Evolutionary conservation across 2,888 invertebrate genomes (phyloP), one percentile per base, ranked within the genome.

Genomic region (Phytoseiulus persimilis): DNA sequence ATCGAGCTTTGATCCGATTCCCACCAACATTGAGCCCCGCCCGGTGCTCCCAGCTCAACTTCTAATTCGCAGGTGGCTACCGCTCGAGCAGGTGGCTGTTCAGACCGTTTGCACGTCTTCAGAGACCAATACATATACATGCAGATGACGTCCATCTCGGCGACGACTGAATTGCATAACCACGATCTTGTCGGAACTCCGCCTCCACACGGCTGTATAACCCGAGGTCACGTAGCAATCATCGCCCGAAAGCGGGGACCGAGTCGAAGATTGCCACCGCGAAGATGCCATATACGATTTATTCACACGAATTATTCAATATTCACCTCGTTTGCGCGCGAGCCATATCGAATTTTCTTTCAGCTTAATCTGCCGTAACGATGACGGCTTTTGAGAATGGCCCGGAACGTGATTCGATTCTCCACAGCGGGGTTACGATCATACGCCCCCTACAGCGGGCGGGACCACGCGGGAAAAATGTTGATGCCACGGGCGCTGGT

Each of bases 401-500:
- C 65, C 11, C 65, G 23, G 23, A 28, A 65, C 65, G 14, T 65
- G 65, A 65, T 65, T 65, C 65, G 18, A 65, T 65, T 65, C 18
- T 65, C 65, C 1, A 65, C 1, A 65, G 65, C 65, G 65, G 18
- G 28, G 65, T 23, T 28, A 18, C 18, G 18, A 65, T 65, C 65
- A 65, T 65, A 28, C 11, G 18, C 28, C 65, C 65, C 18, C 65
- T 14, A 23, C 1, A 28, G 18, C 65, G 65, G 23, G 9, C 9
- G 39, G 5, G 39, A 9, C 39, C 5, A 9, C 9, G 39, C 5
- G 5, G 39, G 39, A 65, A 65, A 65, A 28, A 65, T 65, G 65
- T 65, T 65, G 65, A 65, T 65, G 65, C 65, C 65, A 65, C 65
- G 65, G n/a, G n/a, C n/a, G n/a, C n/a, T n/a, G n/a, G n/a, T n/a